Base-by-base conservation (phyloP, 2,888 invertebrate species). In the Iphiclides podalirius region DNA sequence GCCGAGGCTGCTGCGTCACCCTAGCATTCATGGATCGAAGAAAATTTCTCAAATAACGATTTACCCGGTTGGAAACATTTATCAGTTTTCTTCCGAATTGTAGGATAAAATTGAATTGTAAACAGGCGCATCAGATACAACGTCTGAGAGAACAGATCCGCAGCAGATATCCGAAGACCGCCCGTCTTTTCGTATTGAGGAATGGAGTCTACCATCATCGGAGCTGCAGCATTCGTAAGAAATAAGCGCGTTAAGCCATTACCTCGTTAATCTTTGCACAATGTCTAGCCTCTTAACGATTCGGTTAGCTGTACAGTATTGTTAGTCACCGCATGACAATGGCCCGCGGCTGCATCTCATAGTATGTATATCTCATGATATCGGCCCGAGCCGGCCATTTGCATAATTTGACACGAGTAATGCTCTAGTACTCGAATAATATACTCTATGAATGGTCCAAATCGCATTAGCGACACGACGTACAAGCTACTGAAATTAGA, bases 401-500 rank as follows among this genome's bases (percentile, higher is more conserved):
- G 61, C 76, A 78, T 76, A 75, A 76, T 75, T 71, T 64, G 69
- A 77, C 73, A 66, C 64, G 63, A 70, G 62, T 64, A 61, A 63
- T 59, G 54, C 45, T 51, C 54, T 46, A 47, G 55, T 53, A 54
- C 49, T 47, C 35, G 52, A 52, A 48, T 44, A 47, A 40, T 52
- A 34, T 55, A 51, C 39, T 20, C 35, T 16, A 12, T n/a, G 39
- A 45, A 48, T 45, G 41, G 47, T 34, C 15, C 38, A 44, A 45
- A 45, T 50, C 40, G 39, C 55, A 57, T 57, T 53, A 53, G 50
- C 52, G 47, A 49, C 53, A 48, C 52, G 41, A 41, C 31, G 23
- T 43, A 38, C 33, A 20, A 34, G 47, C 45, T 52, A 45, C 49
- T 49, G 44, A 44, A 48, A 50, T 39, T 34, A 28, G 50, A 50